These are phyloP conservation scores for Sander lucioperca DNA, from an alignment of 2,113 vertebrate species.

Conservation along the genomic window DNA sequence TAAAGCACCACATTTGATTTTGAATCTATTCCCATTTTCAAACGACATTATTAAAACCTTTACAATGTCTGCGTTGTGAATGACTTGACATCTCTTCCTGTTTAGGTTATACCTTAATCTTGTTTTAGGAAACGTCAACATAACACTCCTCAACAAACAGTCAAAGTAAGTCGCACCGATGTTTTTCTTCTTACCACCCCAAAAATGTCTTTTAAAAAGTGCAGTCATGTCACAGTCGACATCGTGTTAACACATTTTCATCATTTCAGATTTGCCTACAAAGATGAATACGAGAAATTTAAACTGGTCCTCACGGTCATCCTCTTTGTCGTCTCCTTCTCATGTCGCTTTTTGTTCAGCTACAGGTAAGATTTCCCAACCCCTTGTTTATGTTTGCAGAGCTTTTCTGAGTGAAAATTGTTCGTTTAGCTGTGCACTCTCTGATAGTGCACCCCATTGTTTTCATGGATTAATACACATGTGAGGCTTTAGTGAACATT, in stretches of 20 bases:
- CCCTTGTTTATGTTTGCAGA: not conserved
- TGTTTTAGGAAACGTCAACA: constrained; percentile 95
- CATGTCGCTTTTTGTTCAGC: constrained; percentile 92
- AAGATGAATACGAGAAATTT: constrained; percentile 98
- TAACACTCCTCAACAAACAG: constrained; percentile 96
- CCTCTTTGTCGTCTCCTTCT: constrained; percentile 93
- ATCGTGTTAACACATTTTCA: accelerated
- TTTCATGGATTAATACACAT: not conserved
- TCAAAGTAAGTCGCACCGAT: constrained; percentile 87
- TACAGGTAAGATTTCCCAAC: constrained; percentile 86
- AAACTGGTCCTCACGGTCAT: constrained; percentile 96
- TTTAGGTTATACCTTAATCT: constrained; percentile 94
- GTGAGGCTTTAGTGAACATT: not conserved
- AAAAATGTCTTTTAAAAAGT: not conserved
- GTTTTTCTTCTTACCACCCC: too few species aligned
- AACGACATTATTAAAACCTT: too few species aligned
- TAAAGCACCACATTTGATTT: not conserved
- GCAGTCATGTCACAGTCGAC: not conserved
- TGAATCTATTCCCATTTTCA: not conserved
- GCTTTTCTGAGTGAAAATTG: not conserved
- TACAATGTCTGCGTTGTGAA: not conserved
- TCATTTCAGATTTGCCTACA: constrained; percentile 92
- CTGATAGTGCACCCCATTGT: too few species aligned
- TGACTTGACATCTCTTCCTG: not conserved
- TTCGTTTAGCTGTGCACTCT: not conserved